These are phyloP conservation scores for Sciaenops ocellatus DNA, from an alignment of 2,797 vertebrate species.

Conservation along the genomic window DNA sequence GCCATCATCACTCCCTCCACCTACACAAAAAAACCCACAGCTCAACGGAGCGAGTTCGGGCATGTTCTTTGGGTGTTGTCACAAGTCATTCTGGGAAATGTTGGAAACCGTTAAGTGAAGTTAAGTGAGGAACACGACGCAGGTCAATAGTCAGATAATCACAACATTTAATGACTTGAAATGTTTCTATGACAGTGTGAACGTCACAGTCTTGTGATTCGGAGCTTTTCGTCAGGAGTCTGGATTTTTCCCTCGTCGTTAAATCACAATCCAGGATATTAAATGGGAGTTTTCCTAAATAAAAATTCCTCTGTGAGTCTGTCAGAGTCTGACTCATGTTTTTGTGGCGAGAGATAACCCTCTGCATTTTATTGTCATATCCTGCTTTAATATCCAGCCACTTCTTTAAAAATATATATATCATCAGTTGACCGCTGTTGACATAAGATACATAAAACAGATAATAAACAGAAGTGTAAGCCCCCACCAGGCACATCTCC, in stretches of 20 bases:
- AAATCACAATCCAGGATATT: slow-evolving; percentile 8
- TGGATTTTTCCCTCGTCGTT: slow-evolving; percentile 20
- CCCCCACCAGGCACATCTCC: no score
- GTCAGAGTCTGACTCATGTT: neutral
- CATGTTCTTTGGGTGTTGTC: slow-evolving; percentile 23
- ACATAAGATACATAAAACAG: neutral
- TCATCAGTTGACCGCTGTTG: neutral
- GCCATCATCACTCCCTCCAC: slow-evolving; percentile 38
- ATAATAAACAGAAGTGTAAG: neutral
- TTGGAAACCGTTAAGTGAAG: slow-evolving; percentile 28
- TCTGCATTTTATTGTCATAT: neutral
- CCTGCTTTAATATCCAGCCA: neutral
- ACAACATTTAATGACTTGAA: neutral
- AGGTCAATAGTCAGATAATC: neutral
- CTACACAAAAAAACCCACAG: slow-evolving; percentile 38
- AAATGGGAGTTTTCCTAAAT: slow-evolving; percentile 14
- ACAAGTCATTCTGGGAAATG: slow-evolving; percentile 55
- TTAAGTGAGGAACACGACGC: neutral
- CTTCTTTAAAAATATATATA: neutral
- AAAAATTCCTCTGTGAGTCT: neutral
- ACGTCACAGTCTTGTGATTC: slow-evolving; percentile 1
- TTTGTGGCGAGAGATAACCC: slow-evolving; percentile 12
- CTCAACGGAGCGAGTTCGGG: slow-evolving; percentile 25
- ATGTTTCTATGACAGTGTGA: neutral
- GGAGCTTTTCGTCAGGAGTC: neutral